Base-by-base conservation (phyloP, 2,113 vertebrate species). In the Cricetomys ansorgei region DNA sequence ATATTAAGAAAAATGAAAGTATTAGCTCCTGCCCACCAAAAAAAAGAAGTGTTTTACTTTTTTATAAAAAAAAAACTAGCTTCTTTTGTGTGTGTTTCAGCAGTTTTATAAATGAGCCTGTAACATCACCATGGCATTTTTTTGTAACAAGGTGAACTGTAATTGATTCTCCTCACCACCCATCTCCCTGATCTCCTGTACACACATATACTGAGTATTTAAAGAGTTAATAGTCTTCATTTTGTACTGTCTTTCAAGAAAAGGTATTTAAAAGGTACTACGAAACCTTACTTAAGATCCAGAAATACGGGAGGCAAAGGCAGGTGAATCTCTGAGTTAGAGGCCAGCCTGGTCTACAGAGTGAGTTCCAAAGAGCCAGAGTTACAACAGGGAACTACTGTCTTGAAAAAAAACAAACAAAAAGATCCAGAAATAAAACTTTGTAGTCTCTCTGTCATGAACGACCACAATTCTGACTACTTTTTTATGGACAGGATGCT, bases 231-330 rank as follows among this genome's bases (percentile, higher is more conserved):
- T 55, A 34, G 7, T 53, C 40, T 96, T 89, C 27, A 12, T 94
- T 97, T 70, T 48, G 27, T 55, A 62, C 80, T 11, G 59, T 89
- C 31, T 85, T 90, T 70, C 53, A 89, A 92, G 69, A 9, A 92
- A 89, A 88, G 4, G 29, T 69, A 72, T 37, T n/a, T 55, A 95
- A 91, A 9, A 79, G 0, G 45, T 89, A 53, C 11, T 87, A 31
- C 15, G 88, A 80, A 95, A 73, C 37, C 72, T 73, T 87, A 91
- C 11, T 81, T 91, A 92, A 92, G 31, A 92, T 16, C 55, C 21
- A 92, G 88, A 48, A 65, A 72, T 73, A 93, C 15, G n/a, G n/a
- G n/a, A n/a, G n/a, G n/a, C n/a, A n/a, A n/a, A n/a, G n/a, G n/a
- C n/a, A n/a, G n/a, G n/a, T n/a, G n/a, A n/a, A n/a, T n/a, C n/a